Evolutionary conservation across 2,888 invertebrate genomes (phyloP).

Genomic region (Cepaea hortensis): DNA sequence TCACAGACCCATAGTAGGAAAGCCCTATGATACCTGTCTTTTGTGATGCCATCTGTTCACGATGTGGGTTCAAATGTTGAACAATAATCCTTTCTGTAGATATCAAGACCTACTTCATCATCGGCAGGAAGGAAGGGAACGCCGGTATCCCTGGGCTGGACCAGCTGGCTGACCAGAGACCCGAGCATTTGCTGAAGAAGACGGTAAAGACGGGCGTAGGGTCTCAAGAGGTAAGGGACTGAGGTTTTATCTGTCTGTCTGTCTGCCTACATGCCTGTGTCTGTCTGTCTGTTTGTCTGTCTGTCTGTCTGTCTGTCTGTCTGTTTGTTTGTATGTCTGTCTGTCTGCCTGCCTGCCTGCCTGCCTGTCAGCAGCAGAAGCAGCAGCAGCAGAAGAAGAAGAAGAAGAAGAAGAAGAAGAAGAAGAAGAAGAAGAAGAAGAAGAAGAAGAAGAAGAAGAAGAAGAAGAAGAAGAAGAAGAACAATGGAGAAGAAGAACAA

Average conservation of each 20-base stretch:
- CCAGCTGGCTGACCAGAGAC: conserved; percentile 30
- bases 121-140: conserved; percentile 58
- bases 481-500: too few relatives aligned
- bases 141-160: conserved; percentile 37
- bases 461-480: neutral
- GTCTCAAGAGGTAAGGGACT: neutral
- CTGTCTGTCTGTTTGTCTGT: neutral
- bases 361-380: neutral
- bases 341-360: neutral
- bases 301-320: conserved; percentile 12
- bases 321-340: neutral
- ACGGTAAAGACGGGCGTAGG: neutral
- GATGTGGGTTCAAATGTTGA: too few relatives aligned
- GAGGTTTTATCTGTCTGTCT: neutral
- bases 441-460: neutral
- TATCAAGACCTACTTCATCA: conserved; percentile 70
- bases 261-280: neutral
- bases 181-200: conserved; percentile 1
- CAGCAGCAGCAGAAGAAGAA: neutral
- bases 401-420: neutral
- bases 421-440: conserved; percentile 1
- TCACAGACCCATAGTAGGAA: too few relatives aligned
- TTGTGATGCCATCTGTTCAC: too few relatives aligned
- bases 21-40: too few relatives aligned
- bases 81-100: conserved; percentile 51